Percentiles rank a stretch among this genome's conserved stretches.
phyloP scores from a whole-genome alignment of 2,113 vertebrate genomes.

The Dermatemys mawii region DNA sequence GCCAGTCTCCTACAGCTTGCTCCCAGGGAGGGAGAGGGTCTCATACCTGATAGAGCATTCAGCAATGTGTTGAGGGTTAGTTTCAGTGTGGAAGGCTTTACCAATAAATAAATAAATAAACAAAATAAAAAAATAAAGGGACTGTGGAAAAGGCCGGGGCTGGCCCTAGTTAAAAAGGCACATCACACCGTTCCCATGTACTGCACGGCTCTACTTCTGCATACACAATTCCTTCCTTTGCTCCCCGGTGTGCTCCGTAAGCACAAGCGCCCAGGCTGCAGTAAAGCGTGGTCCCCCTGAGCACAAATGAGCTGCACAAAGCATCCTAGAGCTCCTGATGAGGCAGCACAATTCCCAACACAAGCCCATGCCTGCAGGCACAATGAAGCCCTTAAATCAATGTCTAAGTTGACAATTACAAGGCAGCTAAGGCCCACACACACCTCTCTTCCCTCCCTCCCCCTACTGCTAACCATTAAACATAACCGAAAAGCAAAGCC shows the following conservation, averaged over 20 bases:
- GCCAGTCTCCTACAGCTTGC: conserved; percentile 34
- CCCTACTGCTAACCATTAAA: background rate
- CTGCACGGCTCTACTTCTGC: fast-evolving
- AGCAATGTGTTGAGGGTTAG: conserved; percentile 36
- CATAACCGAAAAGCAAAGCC: conserved; percentile 26
- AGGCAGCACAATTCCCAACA: background rate
- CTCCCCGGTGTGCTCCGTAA: background rate
- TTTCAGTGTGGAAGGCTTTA: conserved; percentile 9
- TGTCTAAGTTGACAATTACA: conserved; percentile 61
- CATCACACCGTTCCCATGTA: background rate
- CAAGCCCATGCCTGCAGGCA: conserved; percentile 25
- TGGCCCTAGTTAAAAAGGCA: background rate
- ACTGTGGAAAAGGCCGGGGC: fast-evolving
- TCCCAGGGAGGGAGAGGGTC: conserved; percentile 38
- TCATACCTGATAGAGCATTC: conserved; percentile 16
- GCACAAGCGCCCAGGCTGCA: background rate
- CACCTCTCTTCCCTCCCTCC: background rate
- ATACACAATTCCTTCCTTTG: fast-evolving
- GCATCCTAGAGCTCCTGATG: background rate
- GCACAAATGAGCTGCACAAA: background rate
- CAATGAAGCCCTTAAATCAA: background rate
- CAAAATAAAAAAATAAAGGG: background rate
- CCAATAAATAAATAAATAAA: no score
- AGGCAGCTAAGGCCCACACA: background rate
- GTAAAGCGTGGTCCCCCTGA: background rate